Percentiles rank a stretch among this genome's conserved stretches.
Evolutionary conservation across 2,888 invertebrate genomes (phyloP).

Genomic region (Brassicogethes aeneus): DNA sequence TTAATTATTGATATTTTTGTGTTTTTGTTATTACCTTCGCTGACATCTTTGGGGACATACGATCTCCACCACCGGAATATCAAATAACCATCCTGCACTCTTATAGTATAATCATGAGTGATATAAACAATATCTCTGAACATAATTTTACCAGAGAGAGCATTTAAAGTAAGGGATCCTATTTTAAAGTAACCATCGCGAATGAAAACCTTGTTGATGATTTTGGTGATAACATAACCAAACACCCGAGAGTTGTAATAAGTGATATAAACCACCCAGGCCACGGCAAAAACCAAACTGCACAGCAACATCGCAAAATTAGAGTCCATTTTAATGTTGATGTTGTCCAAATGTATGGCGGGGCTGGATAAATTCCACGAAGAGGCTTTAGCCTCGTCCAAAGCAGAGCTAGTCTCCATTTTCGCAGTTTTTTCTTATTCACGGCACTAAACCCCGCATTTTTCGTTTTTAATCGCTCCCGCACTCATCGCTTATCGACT

Average conservation of each 20-base stretch:
- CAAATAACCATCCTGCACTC: conserved; percentile 93
- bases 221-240: conserved; percentile 81
- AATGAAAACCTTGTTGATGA: conserved; percentile 79
- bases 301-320: conserved; percentile 69
- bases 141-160: conserved; percentile 98
- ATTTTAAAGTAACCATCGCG: conserved; percentile 83
- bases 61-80: conserved; percentile 98
- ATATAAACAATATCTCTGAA: conserved; percentile 92
- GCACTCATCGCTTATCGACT: no score
- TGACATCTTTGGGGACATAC: conserved; percentile 89
- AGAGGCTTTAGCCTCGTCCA: conserved; percentile 25
- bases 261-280: conserved; percentile 90
- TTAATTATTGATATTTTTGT: background rate
- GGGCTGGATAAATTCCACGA: conserved; percentile 25
- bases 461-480: no score
- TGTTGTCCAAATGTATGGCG: conserved; percentile 47
- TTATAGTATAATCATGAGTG: conserved; percentile 84
- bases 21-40: conserved; percentile 60
- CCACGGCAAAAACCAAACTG: conserved; percentile 72
- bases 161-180: conserved; percentile 89
- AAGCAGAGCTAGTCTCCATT: no score
- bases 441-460: no score
- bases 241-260: conserved; percentile 91
- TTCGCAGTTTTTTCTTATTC: no score
- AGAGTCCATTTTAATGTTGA: conserved; percentile 69